These are phyloP conservation scores for Physocephala rufipes DNA, from an alignment of 2,888 invertebrate genomes.

Conservation along the genomic window DNA sequence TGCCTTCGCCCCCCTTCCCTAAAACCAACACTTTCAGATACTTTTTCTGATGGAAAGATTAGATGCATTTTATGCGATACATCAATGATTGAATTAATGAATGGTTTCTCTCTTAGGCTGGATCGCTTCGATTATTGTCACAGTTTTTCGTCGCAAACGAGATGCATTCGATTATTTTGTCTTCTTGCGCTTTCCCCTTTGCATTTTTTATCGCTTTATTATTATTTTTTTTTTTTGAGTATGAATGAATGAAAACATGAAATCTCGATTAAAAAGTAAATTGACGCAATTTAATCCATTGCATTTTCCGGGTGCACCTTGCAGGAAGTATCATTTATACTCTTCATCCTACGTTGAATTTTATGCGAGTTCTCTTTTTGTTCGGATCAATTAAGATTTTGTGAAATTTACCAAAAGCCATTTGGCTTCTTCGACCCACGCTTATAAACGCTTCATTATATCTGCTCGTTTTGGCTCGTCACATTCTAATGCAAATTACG, in stretches of 20 bases:
- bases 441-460: background rate
- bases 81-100: too few species aligned
- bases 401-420: background rate
- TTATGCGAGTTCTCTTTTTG: background rate
- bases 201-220: background rate
- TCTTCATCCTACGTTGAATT: background rate
- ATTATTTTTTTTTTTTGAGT: background rate
- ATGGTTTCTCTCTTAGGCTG: too few species aligned
- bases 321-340: background rate
- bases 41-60: too few species aligned
- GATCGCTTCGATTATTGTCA: too few species aligned
- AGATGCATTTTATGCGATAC: too few species aligned
- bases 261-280: background rate
- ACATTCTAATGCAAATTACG: constrained; percentile 27
- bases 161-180: background rate
- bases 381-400: background rate
- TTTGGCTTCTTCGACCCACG: background rate
- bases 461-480: background rate
- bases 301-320: constrained; percentile 13
- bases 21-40: too few species aligned
- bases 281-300: constrained; percentile 7
- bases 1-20: too few species aligned
- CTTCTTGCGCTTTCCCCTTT: background rate
- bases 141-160: background rate
- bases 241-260: background rate